Evolutionary conservation across 1,140 invertebrate species (phyloP), one percentile per base, ranked within the genome.

Genomic region (Solenopsis invicta): DNA sequence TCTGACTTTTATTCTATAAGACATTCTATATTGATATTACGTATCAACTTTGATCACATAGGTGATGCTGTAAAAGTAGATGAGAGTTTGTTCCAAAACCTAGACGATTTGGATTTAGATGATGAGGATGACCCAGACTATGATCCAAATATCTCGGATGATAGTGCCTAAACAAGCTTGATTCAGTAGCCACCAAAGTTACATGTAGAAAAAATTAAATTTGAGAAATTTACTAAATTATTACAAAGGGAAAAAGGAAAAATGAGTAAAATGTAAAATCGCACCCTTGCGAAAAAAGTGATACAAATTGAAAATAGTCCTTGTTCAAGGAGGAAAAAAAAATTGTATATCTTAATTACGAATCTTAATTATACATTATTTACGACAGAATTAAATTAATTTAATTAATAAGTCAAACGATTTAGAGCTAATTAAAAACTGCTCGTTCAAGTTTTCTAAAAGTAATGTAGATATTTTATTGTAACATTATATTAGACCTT

Each of bases 31-130:
- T n/a, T 9, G 3, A 69, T 24, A 13, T 13, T 41, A 2, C 8
- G 48, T 71, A 29, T 64, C 6, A 24, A 64, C 86, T 77, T 89
- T 91, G 72, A 66, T 89, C 82, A 95, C 95, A 90, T 94, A 97
- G 98, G 97, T 91, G 98, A 98, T 95, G 96, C 97, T 87, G 98
- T 99, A 2, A 98, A 99, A 95, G 98, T 99, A 24, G 98, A 99
- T 95, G 99, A 99, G 95, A 98, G 98, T 66, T 94, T 99, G 8
- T 99, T 99, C 94, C 98, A 99, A 97, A 98, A 99, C 95, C 94
- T 99, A 84, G 98, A 98, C 90, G 98, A 99, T 94, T 95, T 99
- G 50, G 98, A 99, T 88, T 94, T 99, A 67, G 97, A 97, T 34
- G 96, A 96, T 59, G 96, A 97, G 92, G 97, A 97, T 82, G 97